phyloP scores from a whole-genome alignment of 2,888 invertebrate species.

The Heliothis peltigera region DNA sequence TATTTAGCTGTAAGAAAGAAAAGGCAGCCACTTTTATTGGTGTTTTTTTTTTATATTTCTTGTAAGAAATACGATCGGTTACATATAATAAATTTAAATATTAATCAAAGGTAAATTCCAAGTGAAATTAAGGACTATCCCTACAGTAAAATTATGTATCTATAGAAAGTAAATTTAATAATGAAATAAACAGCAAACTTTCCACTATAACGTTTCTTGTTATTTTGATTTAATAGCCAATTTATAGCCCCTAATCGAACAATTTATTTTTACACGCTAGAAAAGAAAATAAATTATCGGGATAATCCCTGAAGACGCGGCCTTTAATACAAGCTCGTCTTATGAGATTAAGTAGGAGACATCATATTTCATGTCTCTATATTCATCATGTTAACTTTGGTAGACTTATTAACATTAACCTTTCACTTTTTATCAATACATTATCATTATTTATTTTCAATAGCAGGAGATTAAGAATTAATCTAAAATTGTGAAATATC shows the following conservation, averaged over 20 bases:
- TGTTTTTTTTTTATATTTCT: no score
- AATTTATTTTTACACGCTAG: slow-evolving; percentile 12
- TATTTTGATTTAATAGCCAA: slow-evolving; percentile 20
- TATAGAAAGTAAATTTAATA: background rate
- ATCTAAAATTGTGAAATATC: background rate
- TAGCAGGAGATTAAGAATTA: slow-evolving; percentile 10
- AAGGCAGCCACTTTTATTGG: no score
- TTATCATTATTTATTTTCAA: slow-evolving; percentile 28
- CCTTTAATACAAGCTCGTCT: slow-evolving; percentile 15
- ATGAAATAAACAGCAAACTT: slow-evolving; percentile 1
- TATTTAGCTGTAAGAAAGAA: no score
- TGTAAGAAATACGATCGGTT: no score
- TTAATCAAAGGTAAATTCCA: no score
- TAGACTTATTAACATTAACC: background rate
- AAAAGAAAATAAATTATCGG: slow-evolving; percentile 41
- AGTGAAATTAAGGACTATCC: no score
- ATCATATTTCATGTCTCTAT: slow-evolving; percentile 34
- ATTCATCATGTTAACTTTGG: background rate
- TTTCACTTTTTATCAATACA: slow-evolving; percentile 10
- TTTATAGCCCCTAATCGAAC: slow-evolving; percentile 5
- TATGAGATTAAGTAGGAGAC: slow-evolving; percentile 23
- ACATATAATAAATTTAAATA: no score
- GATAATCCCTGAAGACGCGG: slow-evolving; percentile 27
- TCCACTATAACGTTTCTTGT: background rate
- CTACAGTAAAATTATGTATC: background rate